phyloP scores from a whole-genome alignment of 2,888 invertebrate species.

The Parnassius smintheus region DNA sequence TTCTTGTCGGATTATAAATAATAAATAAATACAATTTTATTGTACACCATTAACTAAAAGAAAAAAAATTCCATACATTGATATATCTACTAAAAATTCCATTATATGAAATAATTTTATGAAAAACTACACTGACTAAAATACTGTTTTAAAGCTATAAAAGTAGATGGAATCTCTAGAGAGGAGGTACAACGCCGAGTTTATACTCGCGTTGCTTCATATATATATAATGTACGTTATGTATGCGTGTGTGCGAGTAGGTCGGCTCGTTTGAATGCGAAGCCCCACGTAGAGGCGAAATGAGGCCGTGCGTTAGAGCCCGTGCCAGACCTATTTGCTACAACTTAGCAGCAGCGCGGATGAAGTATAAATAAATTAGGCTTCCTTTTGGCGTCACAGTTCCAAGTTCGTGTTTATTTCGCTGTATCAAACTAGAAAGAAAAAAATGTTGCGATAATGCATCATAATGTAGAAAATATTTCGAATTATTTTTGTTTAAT shows the following conservation, averaged over 20 bases:
- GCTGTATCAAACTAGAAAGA: neutral
- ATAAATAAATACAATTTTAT: too few species aligned
- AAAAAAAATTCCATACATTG: too few species aligned
- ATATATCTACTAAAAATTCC: too few species aligned
- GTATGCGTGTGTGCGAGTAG: constrained; percentile 19
- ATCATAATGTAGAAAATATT: too few species aligned
- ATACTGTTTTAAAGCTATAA: constrained; percentile 5
- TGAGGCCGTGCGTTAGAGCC: constrained; percentile 49
- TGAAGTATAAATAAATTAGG: constrained; percentile 21
- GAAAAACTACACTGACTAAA: neutral
- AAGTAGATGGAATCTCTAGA: neutral
- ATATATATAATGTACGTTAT: neutral
- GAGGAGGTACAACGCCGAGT: constrained; percentile 1
- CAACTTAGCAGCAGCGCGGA: constrained; percentile 25
- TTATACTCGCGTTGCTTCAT: neutral
- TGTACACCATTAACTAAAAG: too few species aligned
- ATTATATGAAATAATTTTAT: too few species aligned
- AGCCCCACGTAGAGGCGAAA: constrained; percentile 56
- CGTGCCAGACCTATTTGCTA: constrained; percentile 39
- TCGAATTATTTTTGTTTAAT: too few species aligned
- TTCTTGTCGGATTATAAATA: too few species aligned
- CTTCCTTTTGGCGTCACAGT: neutral
- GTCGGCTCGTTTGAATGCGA: constrained; percentile 38
- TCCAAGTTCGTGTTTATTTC: neutral
- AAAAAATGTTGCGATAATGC: too few species aligned